Percentiles rank a stretch among this genome's conserved stretches.
Evolutionary conservation across 2,113 vertebrate species (phyloP).

Genomic region (Indicator indicator): DNA sequence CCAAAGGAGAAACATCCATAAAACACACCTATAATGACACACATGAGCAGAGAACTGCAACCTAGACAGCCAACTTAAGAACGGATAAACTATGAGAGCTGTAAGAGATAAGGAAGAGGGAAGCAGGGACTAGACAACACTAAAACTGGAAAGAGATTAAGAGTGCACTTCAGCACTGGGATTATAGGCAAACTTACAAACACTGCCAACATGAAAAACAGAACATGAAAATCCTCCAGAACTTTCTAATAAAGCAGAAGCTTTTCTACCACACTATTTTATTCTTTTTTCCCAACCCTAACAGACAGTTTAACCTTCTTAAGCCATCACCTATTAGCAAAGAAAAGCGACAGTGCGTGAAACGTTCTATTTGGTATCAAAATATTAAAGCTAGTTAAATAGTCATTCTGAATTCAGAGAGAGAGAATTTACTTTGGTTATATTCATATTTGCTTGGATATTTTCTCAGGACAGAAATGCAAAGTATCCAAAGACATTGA

Average conservation of each 20-base stretch:
- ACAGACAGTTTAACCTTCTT: not conserved
- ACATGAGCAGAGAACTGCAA: not conserved
- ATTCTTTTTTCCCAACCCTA: not conserved
- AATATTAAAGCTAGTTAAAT: constrained; percentile 61
- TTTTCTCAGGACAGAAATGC: constrained; percentile 55
- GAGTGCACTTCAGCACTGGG: not conserved
- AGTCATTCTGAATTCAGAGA: constrained; percentile 49
- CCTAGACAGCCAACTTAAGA: not conserved
- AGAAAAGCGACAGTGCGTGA: not conserved
- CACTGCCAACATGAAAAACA: not conserved
- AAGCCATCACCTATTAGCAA: not conserved
- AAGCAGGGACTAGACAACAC: not conserved
- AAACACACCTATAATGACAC: not conserved
- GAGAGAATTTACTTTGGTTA: constrained; percentile 60
- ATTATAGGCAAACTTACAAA: not conserved
- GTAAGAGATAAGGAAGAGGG: not conserved
- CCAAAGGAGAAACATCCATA: not conserved
- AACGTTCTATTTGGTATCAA: constrained; percentile 23
- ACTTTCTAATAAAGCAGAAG: not conserved
- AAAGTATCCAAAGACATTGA: constrained; percentile 53
- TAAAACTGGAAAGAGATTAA: not conserved
- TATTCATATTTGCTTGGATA: constrained; percentile 60
- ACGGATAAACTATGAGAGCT: not conserved
- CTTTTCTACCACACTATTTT: not conserved
- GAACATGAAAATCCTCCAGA: not conserved